A percentile compares a stretch with the other conserved stretches of the same genome.
phyloP scores from a whole-genome alignment of 2,888 invertebrate species.

The Litoditis marina region DNA sequence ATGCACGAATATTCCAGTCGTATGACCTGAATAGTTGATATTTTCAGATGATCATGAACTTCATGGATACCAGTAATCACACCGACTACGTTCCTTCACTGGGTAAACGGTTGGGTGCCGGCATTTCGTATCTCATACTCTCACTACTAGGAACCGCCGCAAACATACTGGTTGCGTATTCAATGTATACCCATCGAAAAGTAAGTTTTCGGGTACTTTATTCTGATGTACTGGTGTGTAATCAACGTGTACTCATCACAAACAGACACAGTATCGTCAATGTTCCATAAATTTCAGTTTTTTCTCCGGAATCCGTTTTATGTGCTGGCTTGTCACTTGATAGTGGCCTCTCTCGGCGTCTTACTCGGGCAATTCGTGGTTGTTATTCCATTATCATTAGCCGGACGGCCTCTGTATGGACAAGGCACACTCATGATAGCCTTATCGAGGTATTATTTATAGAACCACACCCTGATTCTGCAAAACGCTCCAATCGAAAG shows the following conservation, averaged over 20 bases:
- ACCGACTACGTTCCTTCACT: slow-evolving; percentile 8
- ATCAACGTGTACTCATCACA: too few relatives aligned
- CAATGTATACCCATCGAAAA: slow-evolving; percentile 11
- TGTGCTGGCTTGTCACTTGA: slow-evolving; percentile 3
- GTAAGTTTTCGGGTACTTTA: not conserved
- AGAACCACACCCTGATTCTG: too few relatives aligned
- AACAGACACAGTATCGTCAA: not conserved
- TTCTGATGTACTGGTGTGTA: not conserved
- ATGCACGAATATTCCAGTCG: too few relatives aligned
- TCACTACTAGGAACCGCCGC: not conserved
- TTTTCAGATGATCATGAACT: too few relatives aligned
- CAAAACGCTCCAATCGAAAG: too few relatives aligned
- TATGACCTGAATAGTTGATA: too few relatives aligned
- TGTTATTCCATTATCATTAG: slow-evolving; percentile 11
- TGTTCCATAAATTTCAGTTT: slow-evolving; percentile 4
- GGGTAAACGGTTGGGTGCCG: slow-evolving; percentile 11
- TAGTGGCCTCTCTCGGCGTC: slow-evolving; percentile 7
- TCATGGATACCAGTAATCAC: too few relatives aligned
- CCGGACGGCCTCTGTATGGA: slow-evolving; percentile 14
- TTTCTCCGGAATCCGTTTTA: slow-evolving; percentile 15
- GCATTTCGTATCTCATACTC: slow-evolving; percentile 7
- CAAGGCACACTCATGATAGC: slow-evolving; percentile 13
- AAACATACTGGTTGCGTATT: slow-evolving; percentile 9
- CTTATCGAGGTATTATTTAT: slow-evolving; percentile 12
- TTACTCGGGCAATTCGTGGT: slow-evolving; percentile 8